A percentile compares a stretch with the other conserved stretches of the same genome.
Evolutionary conservation across 2,888 invertebrate species (phyloP).

Genomic region (Pammene fasciana): DNA sequence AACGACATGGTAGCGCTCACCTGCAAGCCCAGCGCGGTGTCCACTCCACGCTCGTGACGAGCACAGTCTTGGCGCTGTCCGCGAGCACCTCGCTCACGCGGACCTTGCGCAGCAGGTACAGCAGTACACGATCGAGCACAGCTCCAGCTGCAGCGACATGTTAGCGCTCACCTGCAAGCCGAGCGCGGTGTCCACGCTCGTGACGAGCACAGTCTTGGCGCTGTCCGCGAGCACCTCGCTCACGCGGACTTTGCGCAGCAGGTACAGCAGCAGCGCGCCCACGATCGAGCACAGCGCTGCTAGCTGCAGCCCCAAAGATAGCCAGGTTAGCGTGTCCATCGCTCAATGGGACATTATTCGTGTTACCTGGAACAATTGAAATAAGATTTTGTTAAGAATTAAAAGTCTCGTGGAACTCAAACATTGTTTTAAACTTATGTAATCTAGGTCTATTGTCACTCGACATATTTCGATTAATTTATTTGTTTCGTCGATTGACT

Average conservation of each 20-base stretch:
- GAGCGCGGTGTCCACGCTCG: constrained; percentile 90
- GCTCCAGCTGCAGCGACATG: too few relatives aligned
- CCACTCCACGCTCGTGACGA: not conserved
- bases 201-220: constrained; percentile 89
- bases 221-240: constrained; percentile 84
- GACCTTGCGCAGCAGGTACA: not conserved
- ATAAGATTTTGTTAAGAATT: not conserved
- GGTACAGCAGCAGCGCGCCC: constrained; percentile 90
- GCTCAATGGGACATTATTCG: constrained; percentile 60
- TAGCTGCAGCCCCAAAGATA: constrained; percentile 90
- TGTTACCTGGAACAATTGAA: constrained; percentile 62
- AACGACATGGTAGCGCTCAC: not conserved
- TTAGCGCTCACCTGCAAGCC: constrained; percentile 84
- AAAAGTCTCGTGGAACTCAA: too few relatives aligned
- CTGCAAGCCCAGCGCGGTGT: not conserved
- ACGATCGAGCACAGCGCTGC: constrained; percentile 92
- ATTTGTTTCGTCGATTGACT: too few relatives aligned
- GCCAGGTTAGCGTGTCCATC: constrained; percentile 92
- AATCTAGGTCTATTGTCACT: too few relatives aligned
- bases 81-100: not conserved
- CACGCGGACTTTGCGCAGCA: constrained; percentile 89
- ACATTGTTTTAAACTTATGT: too few relatives aligned
- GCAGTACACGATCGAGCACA: not conserved
- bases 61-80: constrained; percentile 8
- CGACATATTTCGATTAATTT: too few relatives aligned